A percentile compares a stretch with the other conserved stretches of the same genome.
Evolutionary conservation across 2,888 invertebrate species (phyloP).

Genomic region (Hylaea fasciaria): DNA sequence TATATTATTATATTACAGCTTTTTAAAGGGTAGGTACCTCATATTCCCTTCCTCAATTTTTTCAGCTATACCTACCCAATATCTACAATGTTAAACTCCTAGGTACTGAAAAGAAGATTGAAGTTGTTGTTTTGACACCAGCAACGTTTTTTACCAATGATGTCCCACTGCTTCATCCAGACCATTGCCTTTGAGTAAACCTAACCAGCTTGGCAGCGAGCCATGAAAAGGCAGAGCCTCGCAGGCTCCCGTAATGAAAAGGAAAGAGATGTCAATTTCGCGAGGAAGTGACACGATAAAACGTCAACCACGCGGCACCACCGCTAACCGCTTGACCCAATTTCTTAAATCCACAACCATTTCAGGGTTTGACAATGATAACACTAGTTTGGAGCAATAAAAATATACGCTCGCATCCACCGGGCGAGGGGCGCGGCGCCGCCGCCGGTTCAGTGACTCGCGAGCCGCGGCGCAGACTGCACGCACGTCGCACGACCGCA

Average conservation of each 20-base stretch:
- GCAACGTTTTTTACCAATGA: too few species aligned
- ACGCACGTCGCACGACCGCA: constrained; percentile 53
- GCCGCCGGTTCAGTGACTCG: constrained; percentile 79
- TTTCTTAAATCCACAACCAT: constrained; percentile 70
- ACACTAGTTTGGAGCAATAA: constrained; percentile 66
- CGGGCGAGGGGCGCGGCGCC: constrained; percentile 65
- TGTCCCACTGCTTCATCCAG: too few species aligned
- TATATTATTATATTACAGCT: too few species aligned
- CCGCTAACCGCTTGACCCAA: constrained; percentile 69
- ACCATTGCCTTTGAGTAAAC: neutral
- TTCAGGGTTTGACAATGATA: constrained; percentile 76
- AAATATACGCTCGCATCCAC: constrained; percentile 67
- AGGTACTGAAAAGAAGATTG: too few species aligned
- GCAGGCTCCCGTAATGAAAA: constrained; percentile 6
- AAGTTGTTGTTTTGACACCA: too few species aligned
- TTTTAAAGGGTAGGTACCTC: too few species aligned
- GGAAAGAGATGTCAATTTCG: constrained; percentile 14
- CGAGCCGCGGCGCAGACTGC: constrained; percentile 58
- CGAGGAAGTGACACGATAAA: constrained; percentile 18
- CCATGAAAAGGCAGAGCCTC: constrained; percentile 11
- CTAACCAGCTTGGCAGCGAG: constrained; percentile 15
- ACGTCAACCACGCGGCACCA: constrained; percentile 34
- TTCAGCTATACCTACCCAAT: too few species aligned
- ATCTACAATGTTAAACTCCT: too few species aligned
- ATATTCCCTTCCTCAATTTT: too few species aligned